Base-by-base conservation (phyloP, 1,140 invertebrate genomes). In the Drosophila simulans region DNA sequence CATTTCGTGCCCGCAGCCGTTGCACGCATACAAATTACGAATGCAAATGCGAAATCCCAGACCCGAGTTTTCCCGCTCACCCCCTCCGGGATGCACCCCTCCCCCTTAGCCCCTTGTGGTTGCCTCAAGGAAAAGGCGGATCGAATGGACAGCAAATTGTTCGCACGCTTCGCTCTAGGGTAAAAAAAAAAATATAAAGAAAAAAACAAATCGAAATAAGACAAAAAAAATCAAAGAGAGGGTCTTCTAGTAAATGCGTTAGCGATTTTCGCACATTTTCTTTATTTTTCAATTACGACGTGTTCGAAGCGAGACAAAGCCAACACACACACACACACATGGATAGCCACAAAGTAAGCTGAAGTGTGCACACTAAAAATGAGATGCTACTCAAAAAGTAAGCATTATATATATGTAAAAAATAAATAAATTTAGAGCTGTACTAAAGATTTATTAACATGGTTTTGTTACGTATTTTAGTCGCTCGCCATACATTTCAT, bases 281-380 rank as follows among this genome's bases (percentile, higher is more conserved):
- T 88, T 82, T 88, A 81, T 78, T 88, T 88, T 88, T 88, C 83
- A 88, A 88, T 88, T 88, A 88, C 84, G 56, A 77, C 55, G 54
- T 69, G 74, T 45, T 51, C 59, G 35, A 57, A 57, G 58, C 42
- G 52, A 55, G 27, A 66, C 59, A 60, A 27, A 63, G 56, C 56
- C 57, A 74, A 40, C 34, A 52, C 34, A 46, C 39, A 40, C 34
- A 34, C 15, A 45, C 39, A 17, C 20, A 22, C 15, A 45, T 25
- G 22, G 34, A 55, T 25, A 39, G 22, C 4, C 53, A 13, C 34
- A 22, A 31, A 54, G 39, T 11, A 11, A 35, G 37, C 11, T 35
- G 4, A 52, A 7, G 49, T 49, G 17, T 17, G 15, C 49, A 52
- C 31, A 12, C 11, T 34, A 12, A 3, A 17, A 51, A 34, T 31